These are phyloP conservation scores for Antitype chi DNA, from an alignment of 2,888 invertebrate species.

Conservation along the genomic window DNA sequence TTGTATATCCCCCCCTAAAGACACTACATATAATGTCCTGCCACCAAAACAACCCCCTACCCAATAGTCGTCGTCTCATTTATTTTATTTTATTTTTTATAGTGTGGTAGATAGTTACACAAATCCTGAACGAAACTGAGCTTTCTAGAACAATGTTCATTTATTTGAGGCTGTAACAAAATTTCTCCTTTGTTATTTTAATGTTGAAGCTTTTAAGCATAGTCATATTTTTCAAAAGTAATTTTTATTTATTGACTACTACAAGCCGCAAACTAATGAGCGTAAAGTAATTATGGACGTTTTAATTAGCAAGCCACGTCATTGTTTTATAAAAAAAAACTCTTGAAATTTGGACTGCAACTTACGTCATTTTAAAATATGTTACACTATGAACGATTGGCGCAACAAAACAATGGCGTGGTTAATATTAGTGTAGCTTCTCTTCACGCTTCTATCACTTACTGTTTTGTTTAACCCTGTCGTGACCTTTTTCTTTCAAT, in stretches of 20 bases:
- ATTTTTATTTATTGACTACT: conserved; percentile 15
- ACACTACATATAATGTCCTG: conserved; percentile 69
- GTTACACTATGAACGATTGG: conserved; percentile 37
- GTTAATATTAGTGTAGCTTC: conserved; percentile 74
- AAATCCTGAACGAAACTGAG: conserved; percentile 89
- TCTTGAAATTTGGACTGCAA: not conserved
- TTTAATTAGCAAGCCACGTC: conserved; percentile 77
- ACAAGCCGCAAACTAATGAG: conserved; percentile 82
- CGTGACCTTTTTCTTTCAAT: conserved; percentile 77
- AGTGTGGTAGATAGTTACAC: conserved; percentile 83
- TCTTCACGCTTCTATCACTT: conserved; percentile 85
- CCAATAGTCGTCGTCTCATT: conserved; percentile 66
- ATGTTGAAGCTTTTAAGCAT: not conserved
- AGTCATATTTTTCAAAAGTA: not conserved
- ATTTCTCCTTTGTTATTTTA: conserved; percentile 11
- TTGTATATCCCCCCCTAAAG: conserved; percentile 64
- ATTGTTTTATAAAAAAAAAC: conserved; percentile 72
- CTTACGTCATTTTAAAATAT: not conserved
- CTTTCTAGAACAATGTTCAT: conserved; percentile 84
- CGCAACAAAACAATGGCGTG: conserved; percentile 77
- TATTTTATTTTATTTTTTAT: conserved; percentile 67
- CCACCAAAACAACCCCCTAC: conserved; percentile 63
- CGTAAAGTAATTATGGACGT: conserved; percentile 83
- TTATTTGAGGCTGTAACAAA: conserved; percentile 79
- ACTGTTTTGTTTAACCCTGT: conserved; percentile 88